A percentile compares a stretch with the other conserved stretches of the same genome.
These are phyloP conservation scores for Lemur catta DNA, from an alignment of 2,797 vertebrate genomes.

Conservation along the genomic window DNA sequence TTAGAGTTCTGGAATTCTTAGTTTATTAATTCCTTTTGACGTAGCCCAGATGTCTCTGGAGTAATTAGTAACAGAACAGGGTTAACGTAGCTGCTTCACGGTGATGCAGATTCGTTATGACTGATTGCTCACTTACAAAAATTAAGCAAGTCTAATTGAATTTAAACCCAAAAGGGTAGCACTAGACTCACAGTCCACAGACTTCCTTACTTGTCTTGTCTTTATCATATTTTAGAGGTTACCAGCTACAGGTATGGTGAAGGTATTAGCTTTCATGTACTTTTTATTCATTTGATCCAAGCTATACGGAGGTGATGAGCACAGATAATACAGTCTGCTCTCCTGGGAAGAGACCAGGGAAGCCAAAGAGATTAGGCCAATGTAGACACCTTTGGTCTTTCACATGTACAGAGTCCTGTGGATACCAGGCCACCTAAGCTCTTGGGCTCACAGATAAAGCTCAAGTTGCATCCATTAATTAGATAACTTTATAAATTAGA, in stretches of 20 bases:
- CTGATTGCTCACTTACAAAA: constrained; percentile 77
- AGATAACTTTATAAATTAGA: not conserved
- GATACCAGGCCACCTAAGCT: not conserved
- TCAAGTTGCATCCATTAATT: not conserved
- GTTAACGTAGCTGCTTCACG: constrained; percentile 75
- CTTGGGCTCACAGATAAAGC: not conserved
- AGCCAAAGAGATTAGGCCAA: not conserved
- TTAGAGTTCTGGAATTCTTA: constrained; percentile 53
- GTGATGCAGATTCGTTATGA: constrained; percentile 77
- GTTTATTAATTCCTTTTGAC: constrained; percentile 76
- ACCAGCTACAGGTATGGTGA: constrained; percentile 2
- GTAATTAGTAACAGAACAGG: constrained; percentile 78
- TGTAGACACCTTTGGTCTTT: not conserved
- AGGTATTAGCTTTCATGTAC: not conserved
- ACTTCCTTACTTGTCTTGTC: not conserved
- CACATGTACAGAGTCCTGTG: not conserved
- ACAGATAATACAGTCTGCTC: not conserved
- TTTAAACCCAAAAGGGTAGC: constrained; percentile 59
- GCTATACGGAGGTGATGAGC: not conserved
- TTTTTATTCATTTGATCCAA: constrained; percentile 39
- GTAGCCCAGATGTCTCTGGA: constrained; percentile 74
- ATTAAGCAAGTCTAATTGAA: constrained; percentile 61
- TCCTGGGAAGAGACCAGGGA: not conserved
- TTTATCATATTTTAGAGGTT: constrained; percentile 7
- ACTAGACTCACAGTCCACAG: not conserved